Evolutionary conservation across 2,113 vertebrate species (phyloP), one percentile per base, ranked within the genome.

Genomic region (Microtus montanus): DNA sequence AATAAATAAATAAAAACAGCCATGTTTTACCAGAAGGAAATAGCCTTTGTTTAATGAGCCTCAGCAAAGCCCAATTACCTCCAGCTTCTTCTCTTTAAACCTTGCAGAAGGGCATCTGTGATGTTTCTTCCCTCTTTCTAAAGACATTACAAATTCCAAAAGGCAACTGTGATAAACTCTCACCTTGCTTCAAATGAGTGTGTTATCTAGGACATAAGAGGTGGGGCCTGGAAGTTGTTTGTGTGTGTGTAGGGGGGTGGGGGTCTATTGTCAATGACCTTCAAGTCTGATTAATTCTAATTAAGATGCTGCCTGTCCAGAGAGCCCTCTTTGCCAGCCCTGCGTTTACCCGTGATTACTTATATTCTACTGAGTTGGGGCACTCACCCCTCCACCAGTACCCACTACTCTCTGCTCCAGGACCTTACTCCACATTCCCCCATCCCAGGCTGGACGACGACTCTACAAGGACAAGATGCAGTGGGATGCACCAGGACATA

Each of bases 331-430:
- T 58, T 61, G 77, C 33, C 79, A 47, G 7, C 17, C 80, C 66
- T 58, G 17, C 1, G 10, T 26, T 70, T 52, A 33, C 33, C 64
- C 19, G 9, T 7, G 11, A 0, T 8, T 13, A 38, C n/a, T 52
- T 10, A 47, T 3, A 12, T 35, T 74, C 11, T 5, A 2, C 22
- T 8, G 2, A 49, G 44, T 38, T 5, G 38, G 26, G 30, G 35
- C 22, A 68, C 7, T 35, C 26, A 1, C 6, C 1, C 13, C 35
- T 49, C 89, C 0, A 15, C 19, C n/a, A 30, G 24, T 3, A 4
- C 24, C 30, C 44, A 44, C 44, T 44, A 44, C n/a, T 20, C 28
- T 30, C 3, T 15, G n/a, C 58, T 41, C 58, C 38, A 19, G 26
- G 58, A 28, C 35, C 58, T 63, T 28, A 83, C 28, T 22, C 44